A percentile compares a stretch with the other conserved stretches of the same genome.
Evolutionary conservation across 2,888 invertebrate genomes (phyloP).

Genomic region (Drosophila basisetae): DNA sequence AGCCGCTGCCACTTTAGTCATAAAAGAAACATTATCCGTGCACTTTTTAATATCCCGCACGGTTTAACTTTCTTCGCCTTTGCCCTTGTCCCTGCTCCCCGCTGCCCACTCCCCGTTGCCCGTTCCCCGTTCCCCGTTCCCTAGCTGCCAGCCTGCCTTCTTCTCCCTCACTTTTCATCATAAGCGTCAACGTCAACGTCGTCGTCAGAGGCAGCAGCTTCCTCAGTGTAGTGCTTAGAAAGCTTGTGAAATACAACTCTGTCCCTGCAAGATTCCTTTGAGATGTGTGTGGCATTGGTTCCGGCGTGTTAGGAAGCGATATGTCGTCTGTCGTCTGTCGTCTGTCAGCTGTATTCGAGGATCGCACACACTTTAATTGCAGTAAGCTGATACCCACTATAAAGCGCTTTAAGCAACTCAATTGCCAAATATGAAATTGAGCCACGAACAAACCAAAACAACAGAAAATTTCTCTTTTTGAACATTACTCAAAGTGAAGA

Average conservation of each 20-base stretch:
- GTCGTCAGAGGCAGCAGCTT: conserved; percentile 23
- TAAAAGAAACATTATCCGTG: conserved; percentile 78
- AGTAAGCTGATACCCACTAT: neutral
- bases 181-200: conserved; percentile 34
- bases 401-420: neutral
- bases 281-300: neutral
- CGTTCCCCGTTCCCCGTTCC: too few species aligned
- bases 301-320: neutral
- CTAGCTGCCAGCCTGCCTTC: neutral
- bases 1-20: conserved; percentile 77
- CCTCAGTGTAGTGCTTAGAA: conserved; percentile 84
- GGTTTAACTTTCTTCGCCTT: conserved; percentile 77
- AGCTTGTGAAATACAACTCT: conserved; percentile 77
- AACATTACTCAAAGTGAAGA: neutral
- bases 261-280: neutral
- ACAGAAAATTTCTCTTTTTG: neutral
- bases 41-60: conserved; percentile 85
- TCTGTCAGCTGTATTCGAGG: neutral
- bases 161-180: neutral
- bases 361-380: neutral
- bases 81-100: conserved; percentile 10
- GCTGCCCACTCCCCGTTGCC: neutral
- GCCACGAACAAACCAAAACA: neutral
- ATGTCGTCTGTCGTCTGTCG: neutral
- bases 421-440: neutral